phyloP scores from a whole-genome alignment of 2,888 invertebrate genomes.

The Drosophila aldrichi region DNA sequence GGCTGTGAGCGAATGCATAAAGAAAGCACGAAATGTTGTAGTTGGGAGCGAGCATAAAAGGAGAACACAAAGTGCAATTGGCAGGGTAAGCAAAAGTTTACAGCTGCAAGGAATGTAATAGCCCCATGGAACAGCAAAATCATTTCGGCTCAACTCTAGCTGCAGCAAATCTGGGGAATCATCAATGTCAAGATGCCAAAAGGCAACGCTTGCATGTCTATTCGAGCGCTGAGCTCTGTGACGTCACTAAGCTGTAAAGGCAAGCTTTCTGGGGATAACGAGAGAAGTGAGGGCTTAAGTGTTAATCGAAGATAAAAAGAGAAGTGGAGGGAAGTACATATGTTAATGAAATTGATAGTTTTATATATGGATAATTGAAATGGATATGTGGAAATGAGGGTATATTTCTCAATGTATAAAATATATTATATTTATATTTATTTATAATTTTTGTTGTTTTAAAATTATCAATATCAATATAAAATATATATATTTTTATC shows the following conservation, averaged over 20 bases:
- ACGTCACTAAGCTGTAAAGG: background rate
- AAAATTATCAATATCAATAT: too few relatives aligned
- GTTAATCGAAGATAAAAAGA: background rate
- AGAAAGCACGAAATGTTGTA: conserved; percentile 27
- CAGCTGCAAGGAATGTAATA: conserved; percentile 1
- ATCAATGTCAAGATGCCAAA: conserved; percentile 10
- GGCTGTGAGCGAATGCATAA: conserved; percentile 47
- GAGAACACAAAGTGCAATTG: background rate
- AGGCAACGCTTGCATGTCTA: background rate
- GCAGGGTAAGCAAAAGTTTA: conserved; percentile 8
- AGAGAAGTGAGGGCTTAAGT: background rate
- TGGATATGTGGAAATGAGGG: too few relatives aligned
- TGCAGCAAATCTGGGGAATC: background rate
- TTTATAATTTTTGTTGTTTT: too few relatives aligned
- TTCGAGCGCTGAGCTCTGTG: background rate
- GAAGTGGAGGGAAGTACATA: background rate
- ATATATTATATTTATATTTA: too few relatives aligned
- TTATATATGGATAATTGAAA: too few relatives aligned
- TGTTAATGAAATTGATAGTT: too few relatives aligned
- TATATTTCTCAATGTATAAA: too few relatives aligned
- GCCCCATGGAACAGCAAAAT: background rate
- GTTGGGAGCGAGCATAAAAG: background rate
- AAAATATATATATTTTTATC: too few relatives aligned
- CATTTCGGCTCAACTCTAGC: background rate
- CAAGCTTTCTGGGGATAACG: background rate